Conservation (phyloP, 2,113 vertebrate genomes). For the Barbus barbus region DNA sequence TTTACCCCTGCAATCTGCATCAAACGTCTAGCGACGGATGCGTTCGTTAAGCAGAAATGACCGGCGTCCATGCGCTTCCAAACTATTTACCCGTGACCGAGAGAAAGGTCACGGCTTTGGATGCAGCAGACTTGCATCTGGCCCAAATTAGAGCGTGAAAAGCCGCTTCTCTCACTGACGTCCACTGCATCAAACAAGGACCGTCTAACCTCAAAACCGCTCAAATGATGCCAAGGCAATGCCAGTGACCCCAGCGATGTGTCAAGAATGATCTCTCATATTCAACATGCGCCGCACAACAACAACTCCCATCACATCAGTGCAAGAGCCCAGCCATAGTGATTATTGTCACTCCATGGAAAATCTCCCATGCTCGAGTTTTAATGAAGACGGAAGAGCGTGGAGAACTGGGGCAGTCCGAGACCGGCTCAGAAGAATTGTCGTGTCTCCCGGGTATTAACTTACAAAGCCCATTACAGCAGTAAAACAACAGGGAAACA, state of each 20-base stretch:
- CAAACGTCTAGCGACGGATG: slow-evolving; percentile 33
- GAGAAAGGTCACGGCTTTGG: slow-evolving; percentile 52
- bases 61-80: slow-evolving; percentile 22
- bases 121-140: slow-evolving; percentile 41
- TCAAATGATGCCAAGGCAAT: not conserved
- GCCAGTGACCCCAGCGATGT: not conserved
- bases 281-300: not conserved
- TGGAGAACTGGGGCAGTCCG: slow-evolving; percentile 67
- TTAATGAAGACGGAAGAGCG: slow-evolving; percentile 63
- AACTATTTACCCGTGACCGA: slow-evolving; percentile 44
- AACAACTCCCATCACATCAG: not conserved
- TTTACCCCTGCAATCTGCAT: slow-evolving; percentile 44
- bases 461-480: slow-evolving; percentile 77
- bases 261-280: slow-evolving; percentile 12
- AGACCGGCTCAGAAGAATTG: slow-evolving; percentile 69
- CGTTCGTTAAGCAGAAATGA: slow-evolving; percentile 43
- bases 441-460: slow-evolving; percentile 75
- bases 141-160: slow-evolving; percentile 51
- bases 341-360: slow-evolving; percentile 68
- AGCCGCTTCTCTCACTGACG: not conserved
- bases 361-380: slow-evolving; percentile 64
- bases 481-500: slow-evolving; percentile 67
- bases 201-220: slow-evolving; percentile 12
- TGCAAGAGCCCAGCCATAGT: not conserved
- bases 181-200: slow-evolving; percentile 23